A percentile compares a stretch with the other conserved stretches of the same genome.
Conservation (phyloP, 1,140 invertebrate species). For the Orussus abietinus region DNA sequence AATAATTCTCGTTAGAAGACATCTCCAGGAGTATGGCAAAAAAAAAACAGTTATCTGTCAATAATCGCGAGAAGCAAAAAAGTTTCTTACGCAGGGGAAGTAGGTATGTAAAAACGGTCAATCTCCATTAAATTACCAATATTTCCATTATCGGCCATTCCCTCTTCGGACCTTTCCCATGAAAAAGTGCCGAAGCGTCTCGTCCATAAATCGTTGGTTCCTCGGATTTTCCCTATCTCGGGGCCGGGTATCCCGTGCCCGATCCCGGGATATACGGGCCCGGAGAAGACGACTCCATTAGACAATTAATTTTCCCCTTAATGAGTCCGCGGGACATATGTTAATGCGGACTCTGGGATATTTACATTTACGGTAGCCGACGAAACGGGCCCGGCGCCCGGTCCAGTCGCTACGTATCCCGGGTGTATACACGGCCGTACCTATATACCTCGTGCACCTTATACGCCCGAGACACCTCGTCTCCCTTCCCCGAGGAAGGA, state of each 20-base stretch:
- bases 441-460: conserved; percentile 10
- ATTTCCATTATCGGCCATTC: too few relatives aligned
- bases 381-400: conserved; percentile 25
- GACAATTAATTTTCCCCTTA: conserved; percentile 50
- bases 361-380: conserved; percentile 49
- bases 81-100: too few relatives aligned
- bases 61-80: too few relatives aligned
- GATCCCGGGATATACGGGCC: not conserved
- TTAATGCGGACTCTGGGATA: conserved; percentile 47
- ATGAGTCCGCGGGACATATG: conserved; percentile 50
- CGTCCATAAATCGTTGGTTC: not conserved
- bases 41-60: too few relatives aligned
- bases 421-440: conserved; percentile 18
- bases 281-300: conserved; percentile 32
- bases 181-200: not conserved
- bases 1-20: too few relatives aligned
- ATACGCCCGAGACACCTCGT: too few relatives aligned
- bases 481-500: not conserved
- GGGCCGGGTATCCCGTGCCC: conserved; percentile 1
- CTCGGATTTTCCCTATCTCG: not conserved
- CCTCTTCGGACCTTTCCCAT: too few relatives aligned
- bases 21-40: too few relatives aligned
- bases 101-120: too few relatives aligned
- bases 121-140: too few relatives aligned
- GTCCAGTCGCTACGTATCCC: conserved; percentile 22